Base-by-base conservation (phyloP, 2,888 invertebrate genomes). In the Scotopteryx bipunctaria region DNA sequence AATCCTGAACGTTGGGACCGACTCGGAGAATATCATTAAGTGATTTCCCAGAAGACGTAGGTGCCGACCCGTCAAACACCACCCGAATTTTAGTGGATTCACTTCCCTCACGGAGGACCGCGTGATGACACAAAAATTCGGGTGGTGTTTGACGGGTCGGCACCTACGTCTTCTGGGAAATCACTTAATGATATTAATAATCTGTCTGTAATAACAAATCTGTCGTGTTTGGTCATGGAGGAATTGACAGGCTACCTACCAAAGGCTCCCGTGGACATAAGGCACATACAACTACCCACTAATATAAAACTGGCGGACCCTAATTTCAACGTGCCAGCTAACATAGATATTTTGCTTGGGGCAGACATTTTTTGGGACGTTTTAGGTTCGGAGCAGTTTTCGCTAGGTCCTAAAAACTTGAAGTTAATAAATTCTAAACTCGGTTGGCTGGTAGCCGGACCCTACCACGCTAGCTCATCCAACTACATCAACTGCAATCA, bases 111-210 rank as follows among this genome's bases (percentile, higher is more conserved):
- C 69, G 68, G 0, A 74, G 38, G 0, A 83, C 74, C 0, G 69
- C 64, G 42, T 78, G 78, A 61, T 83, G 81, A 23, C 71, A 73
- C 13, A 81, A 47, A 61, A 66, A 77, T 66, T 0, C 36, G 65
- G 0, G 62, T 67, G 0, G 63, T 69, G 0, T 67, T 65, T 35
- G 61, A 66, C 31, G 65, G 56, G 0, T 62, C 64, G 0, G 61
- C 63, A 3, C 51, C 45, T 0, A 41, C 67, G 2, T 32, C 64
- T 0, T 64, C 64, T 1, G 65, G 64, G 4, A 43, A 27, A n/a
- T 54, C 67, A 0, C 6, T 66, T 0, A 69, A 69, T 35, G 63
- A 67, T 19, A 42, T 64, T 1, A n/a, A n/a, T n/a, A n/a, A n/a
- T n/a, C n/a, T n/a, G n/a, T n/a, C n/a, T n/a, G n/a, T n/a, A n/a